Conservation (phyloP, 1,140 invertebrate species). For the Scaptomyza pallida region DNA sequence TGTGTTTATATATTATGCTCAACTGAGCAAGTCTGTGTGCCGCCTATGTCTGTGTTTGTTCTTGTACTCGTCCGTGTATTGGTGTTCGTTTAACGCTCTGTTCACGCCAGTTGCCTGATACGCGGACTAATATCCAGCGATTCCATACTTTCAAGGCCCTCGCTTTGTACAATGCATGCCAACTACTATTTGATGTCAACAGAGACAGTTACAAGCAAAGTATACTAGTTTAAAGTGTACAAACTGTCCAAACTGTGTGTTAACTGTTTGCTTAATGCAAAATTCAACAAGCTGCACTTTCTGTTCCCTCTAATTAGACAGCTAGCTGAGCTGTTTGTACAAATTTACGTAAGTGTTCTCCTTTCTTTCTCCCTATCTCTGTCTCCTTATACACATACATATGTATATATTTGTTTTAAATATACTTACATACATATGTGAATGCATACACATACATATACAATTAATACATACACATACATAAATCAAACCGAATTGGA, state of each 20-base stretch:
- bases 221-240: constrained; percentile 41
- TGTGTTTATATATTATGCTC: constrained; percentile 26
- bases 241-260: constrained; percentile 23
- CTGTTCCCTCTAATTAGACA: constrained; percentile 41
- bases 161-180: constrained; percentile 22
- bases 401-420: constrained; percentile 9
- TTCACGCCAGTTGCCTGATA: constrained; percentile 16
- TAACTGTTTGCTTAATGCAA: constrained; percentile 29
- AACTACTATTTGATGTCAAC: constrained; percentile 9
- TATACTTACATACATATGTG: constrained; percentile 3
- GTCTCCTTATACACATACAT: constrained; percentile 6
- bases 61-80: constrained; percentile 29
- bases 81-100: constrained; percentile 26
- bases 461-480: background rate
- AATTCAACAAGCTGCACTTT: constrained; percentile 41
- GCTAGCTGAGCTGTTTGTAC: constrained; percentile 49
- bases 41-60: constrained; percentile 22
- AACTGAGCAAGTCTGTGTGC: constrained; percentile 24
- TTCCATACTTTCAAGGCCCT: constrained; percentile 13
- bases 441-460: constrained; percentile 24
- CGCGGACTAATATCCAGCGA: constrained; percentile 16
- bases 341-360: constrained; percentile 66
- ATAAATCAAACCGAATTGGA: background rate
- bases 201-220: constrained; percentile 7
- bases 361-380: constrained; percentile 8